Evolutionary conservation across 2,888 invertebrate genomes (phyloP), one percentile per base, ranked within the genome.

Genomic region (Synanthedon myopaeformis): DNA sequence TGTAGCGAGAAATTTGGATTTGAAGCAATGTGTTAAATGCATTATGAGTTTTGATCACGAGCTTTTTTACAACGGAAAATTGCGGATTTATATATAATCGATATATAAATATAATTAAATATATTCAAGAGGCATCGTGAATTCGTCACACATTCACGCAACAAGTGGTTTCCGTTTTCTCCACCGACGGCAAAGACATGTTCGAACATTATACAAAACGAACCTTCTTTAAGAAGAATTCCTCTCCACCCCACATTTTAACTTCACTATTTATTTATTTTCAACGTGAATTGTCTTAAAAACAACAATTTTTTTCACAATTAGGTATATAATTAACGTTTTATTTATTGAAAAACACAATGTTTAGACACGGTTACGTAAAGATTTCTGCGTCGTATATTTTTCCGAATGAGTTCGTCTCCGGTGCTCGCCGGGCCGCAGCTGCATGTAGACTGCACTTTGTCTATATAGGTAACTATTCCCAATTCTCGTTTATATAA

Each of bases 381-480:
- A 35, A 35, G 35, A 10, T 35, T 35, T 35, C 35, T 35, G 35
- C 35, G 35, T 35, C 35, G 35, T 17, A 17, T 50, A 19, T 50
- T 50, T 13, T 50, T 12, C 12, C 12, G 50, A 49, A 49, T 14
- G 41, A 51, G 28, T 14, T 28, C 41, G 12, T 28, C 41, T 28
- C 28, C 51, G 53, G 51, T 58, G 57, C 51, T 56, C 35, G 28
- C 14, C 58, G 51, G 56, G 51, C 58, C 60, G 57, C 59, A 57
- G 57, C 58, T 66, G 66, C 64, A 64, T 61, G 52, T 54, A 56
- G 54, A 61, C 61, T 66, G 64, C 61, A 60, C 55, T 55, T 55
- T 35, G 49, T 54, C 58, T 56, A 57, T 56, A 55, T 52, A 51
- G 55, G 42, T 42, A 55, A 19, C 49, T 35, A 23, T 19, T 49